Base-by-base conservation (phyloP, 1,140 invertebrate genomes). In the Drosophila tani region DNA sequence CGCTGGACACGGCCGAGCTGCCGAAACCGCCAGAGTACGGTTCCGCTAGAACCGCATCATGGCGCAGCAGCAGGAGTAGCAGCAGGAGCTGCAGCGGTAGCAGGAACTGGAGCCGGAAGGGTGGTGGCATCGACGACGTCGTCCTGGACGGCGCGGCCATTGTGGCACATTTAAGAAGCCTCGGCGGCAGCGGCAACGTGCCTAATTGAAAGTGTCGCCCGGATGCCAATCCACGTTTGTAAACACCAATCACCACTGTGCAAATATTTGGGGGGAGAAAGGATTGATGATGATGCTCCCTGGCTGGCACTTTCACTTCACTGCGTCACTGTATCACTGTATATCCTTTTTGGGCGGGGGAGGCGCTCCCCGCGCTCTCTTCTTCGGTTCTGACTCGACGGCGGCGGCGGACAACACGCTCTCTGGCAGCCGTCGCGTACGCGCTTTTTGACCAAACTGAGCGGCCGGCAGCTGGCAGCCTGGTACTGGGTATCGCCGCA, bases 221-320 rank as follows among this genome's bases (percentile, higher is more conserved):
- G 84, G 66, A 76, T 79, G 75, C 65, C 85, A 85, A 83, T 83
- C 86, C 85, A 90, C 85, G 90, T 90, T 90, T 90, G 86, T 90
- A 86, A 90, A 91, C 79, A 90, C 67, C 85, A 87, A 87, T 87
- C 84, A 87, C 77, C 58, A 51, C 77, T 78, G 49, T 56, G 77
- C 68, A 90, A 90, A 90, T 90, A 91, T 90, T 85, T 91, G 69
- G 64, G 50, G 51, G 66, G 66, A 69, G 71, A 81, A 88, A 84
- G 84, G 84, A 90, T 83, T 87, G 75, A 74, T 63, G 64, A 43
- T 27, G 60, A 32, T 32, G 29, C 7, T 32, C 14, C 60, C 60
- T 35, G 12, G 51, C 66, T 12, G 12, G 32, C 67, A 71, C 67
- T 71, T 73, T 71, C 67, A 59, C 69, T 73, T 71, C 69, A 73